These are phyloP conservation scores for Toxostoma redivivum DNA, from an alignment of 2,113 vertebrate genomes.

Conservation along the genomic window DNA sequence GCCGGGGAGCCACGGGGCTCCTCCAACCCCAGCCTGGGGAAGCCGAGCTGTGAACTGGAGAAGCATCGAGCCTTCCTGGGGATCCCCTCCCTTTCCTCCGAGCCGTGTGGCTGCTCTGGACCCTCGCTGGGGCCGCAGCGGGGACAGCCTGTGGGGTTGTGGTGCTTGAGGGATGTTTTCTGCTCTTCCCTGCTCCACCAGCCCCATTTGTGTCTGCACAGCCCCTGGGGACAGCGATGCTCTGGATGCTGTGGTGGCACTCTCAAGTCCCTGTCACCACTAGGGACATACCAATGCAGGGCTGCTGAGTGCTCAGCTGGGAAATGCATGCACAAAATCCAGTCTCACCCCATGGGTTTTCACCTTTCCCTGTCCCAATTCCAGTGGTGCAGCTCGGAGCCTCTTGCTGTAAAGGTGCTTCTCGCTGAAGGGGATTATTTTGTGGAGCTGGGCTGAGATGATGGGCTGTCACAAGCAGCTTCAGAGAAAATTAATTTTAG, in stretches of 20 bases:
- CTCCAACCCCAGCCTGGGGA: fast-evolving
- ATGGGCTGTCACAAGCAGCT: neutral
- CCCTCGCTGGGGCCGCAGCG: fast-evolving
- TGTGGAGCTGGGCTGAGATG: neutral
- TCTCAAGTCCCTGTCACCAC: neutral
- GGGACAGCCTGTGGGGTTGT: neutral
- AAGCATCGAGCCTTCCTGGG: neutral
- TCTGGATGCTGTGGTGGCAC: neutral
- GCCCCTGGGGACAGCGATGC: neutral
- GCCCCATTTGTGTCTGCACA: neutral
- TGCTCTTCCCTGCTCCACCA: neutral
- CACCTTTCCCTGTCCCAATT: neutral
- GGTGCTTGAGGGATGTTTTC: neutral
- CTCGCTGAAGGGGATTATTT: neutral
- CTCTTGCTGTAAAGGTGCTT: neutral
- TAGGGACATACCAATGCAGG: fast-evolving
- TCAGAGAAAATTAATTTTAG: neutral
- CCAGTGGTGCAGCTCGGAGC: neutral
- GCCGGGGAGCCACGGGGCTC: neutral
- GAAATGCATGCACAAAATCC: fast-evolving
- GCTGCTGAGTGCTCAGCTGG: neutral
- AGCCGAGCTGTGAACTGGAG: neutral
- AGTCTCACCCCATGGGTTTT: neutral
- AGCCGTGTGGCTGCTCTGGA: fast-evolving
- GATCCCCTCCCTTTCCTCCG: neutral